Conservation (phyloP, 2,113 vertebrate genomes). For the Bettongia penicillata region DNA sequence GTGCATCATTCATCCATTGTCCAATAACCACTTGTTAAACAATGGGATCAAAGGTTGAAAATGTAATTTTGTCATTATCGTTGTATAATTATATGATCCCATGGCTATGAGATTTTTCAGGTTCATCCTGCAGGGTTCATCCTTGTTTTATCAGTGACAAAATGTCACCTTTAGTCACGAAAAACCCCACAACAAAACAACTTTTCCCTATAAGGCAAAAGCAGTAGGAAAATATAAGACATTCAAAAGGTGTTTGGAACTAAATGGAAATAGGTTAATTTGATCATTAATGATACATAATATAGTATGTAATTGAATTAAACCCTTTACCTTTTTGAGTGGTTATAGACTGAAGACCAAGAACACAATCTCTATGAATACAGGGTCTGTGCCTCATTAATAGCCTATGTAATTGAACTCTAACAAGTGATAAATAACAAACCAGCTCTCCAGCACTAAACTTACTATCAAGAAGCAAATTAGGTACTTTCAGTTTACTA, state of each 20-base stretch:
- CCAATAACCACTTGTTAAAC: neutral
- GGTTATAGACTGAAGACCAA: constrained; percentile 36
- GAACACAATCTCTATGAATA: constrained; percentile 40
- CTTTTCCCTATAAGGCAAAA: constrained; percentile 27
- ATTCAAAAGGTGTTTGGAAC: neutral
- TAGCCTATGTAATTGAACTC: constrained; percentile 18
- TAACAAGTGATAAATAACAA: constrained; percentile 50
- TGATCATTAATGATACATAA: neutral
- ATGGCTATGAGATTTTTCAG: constrained; percentile 39
- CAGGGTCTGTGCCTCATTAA: constrained; percentile 14
- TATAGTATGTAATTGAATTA: constrained; percentile 17
- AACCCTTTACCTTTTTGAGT: neutral
- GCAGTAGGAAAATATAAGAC: neutral
- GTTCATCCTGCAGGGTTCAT: neutral
- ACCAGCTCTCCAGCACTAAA: neutral
- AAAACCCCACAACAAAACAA: neutral
- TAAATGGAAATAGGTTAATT: constrained; percentile 16
- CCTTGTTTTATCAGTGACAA: neutral
- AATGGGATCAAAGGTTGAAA: neutral
- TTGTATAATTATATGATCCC: constrained; percentile 21
- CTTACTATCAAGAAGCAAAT: constrained; percentile 45
- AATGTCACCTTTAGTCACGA: constrained; percentile 22
- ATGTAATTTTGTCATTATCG: constrained; percentile 34
- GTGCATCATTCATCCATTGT: neutral
- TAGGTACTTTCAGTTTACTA: constrained; percentile 24